phyloP scores from a whole-genome alignment of 2,888 invertebrate genomes.

The Pandemis corylana region DNA sequence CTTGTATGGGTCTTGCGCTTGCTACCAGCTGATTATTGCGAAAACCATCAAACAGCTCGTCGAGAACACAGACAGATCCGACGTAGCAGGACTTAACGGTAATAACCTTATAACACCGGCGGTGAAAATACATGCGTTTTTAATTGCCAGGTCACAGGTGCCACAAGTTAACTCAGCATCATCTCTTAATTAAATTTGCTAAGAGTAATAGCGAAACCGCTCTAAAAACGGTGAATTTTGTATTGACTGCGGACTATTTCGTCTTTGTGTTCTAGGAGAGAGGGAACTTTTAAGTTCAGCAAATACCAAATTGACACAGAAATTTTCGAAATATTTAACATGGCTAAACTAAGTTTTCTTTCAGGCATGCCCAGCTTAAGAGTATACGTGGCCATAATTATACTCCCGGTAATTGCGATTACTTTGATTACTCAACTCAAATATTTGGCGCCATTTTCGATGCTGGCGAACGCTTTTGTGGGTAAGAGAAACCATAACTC shows the following conservation, averaged over 20 bases:
- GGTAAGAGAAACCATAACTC: conserved; percentile 51
- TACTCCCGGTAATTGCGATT: conserved; percentile 59
- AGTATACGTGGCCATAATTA: conserved; percentile 58
- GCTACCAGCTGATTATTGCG: conserved; percentile 71
- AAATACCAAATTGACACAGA: no score
- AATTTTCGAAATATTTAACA: no score
- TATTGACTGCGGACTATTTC: no score
- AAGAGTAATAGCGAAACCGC: no score
- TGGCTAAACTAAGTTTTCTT: conserved; percentile 24
- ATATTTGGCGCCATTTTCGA: conserved; percentile 69
- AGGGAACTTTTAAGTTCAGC: no score
- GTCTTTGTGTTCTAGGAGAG: no score
- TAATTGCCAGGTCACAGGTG: no score
- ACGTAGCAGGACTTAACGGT: conserved; percentile 47
- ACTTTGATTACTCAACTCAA: conserved; percentile 68
- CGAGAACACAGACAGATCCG: conserved; percentile 52
- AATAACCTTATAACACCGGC: not conserved
- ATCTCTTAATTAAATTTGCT: no score
- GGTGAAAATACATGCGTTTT: no score
- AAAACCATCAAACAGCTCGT: conserved; percentile 70
- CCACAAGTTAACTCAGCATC: no score
- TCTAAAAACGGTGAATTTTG: no score
- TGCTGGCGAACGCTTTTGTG: conserved; percentile 62
- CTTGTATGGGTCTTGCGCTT: conserved; percentile 68
- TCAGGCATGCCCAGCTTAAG: conserved; percentile 62